These are phyloP conservation scores for Catharus fuscescens DNA, from an alignment of 2,113 vertebrate species.

Conservation along the genomic window DNA sequence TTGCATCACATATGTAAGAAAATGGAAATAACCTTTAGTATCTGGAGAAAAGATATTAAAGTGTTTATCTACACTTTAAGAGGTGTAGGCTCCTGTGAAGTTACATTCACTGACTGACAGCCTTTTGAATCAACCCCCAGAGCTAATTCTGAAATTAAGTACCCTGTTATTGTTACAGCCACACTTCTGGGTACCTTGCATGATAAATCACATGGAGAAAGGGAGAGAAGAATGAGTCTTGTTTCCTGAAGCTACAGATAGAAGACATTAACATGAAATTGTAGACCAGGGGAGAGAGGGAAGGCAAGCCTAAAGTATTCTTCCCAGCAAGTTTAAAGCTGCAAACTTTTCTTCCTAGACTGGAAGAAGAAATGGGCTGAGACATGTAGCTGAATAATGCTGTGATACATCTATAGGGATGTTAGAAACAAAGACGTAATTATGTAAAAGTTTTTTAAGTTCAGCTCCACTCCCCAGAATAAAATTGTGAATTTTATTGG, in stretches of 20 bases:
- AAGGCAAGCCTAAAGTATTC: background rate
- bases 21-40: background rate
- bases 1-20: background rate
- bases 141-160: background rate
- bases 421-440: background rate
- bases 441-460: background rate
- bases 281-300: background rate
- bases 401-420: background rate
- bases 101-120: background rate
- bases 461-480: background rate
- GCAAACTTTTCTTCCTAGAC: background rate
- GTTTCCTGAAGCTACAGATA: constrained; percentile 14
- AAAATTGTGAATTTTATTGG: background rate
- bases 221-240: background rate
- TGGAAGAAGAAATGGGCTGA: background rate
- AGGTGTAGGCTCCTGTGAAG: background rate
- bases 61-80: background rate
- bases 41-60: background rate
- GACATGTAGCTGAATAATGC: background rate
- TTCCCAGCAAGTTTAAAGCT: background rate
- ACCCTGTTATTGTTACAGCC: background rate
- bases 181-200: background rate
- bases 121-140: background rate
- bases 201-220: background rate
- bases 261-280: background rate